Evolutionary conservation across 2,797 vertebrate species (phyloP).

Genomic region (Coendou prehensilis): DNA sequence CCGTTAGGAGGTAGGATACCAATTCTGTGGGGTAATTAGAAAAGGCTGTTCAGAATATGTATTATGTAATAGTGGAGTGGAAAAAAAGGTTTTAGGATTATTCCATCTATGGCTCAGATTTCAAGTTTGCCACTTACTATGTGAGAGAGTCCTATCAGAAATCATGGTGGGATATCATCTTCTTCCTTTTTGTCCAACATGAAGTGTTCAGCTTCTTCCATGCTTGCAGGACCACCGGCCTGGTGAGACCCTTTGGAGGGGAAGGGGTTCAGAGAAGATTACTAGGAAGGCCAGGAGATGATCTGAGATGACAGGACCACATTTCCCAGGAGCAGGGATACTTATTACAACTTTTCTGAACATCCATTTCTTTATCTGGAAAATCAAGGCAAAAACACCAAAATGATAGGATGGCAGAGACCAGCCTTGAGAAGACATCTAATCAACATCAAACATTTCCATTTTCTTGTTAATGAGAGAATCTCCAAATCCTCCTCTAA

Average conservation of each 20-base stretch:
- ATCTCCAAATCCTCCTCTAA: not conserved
- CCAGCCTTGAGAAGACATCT: not conserved
- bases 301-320: not conserved
- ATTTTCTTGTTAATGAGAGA: not conserved
- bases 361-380: not conserved
- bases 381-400: not conserved
- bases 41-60: not conserved
- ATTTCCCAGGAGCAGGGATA: not conserved
- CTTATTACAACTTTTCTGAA: not conserved
- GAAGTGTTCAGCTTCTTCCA: not conserved
- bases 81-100: not conserved
- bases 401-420: not conserved
- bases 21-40: not conserved
- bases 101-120: not conserved
- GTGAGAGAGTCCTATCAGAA: not conserved
- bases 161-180: not conserved
- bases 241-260: not conserved
- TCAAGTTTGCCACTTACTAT: not conserved
- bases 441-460: not conserved
- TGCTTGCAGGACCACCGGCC: not conserved
- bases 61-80: not conserved
- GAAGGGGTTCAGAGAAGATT: not conserved
- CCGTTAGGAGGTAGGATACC: not conserved
- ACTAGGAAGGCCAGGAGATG: not conserved
- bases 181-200: not conserved